These are phyloP conservation scores for Fukomys damarensis DNA, from an alignment of 2,113 vertebrate genomes.

Conservation along the genomic window DNA sequence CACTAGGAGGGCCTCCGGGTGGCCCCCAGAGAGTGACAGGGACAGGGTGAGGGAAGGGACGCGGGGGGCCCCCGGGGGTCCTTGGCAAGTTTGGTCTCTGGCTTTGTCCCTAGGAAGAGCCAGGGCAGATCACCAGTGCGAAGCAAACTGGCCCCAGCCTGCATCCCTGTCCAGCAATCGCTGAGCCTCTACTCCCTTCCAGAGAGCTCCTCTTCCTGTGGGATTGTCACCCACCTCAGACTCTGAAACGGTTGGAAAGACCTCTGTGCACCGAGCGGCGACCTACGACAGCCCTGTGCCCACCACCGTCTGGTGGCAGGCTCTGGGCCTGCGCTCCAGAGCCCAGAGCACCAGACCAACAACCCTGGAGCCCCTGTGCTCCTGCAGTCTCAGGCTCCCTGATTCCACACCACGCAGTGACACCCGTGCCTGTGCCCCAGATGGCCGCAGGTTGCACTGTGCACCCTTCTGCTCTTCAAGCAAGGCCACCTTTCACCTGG, in stretches of 20 bases:
- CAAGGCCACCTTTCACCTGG: neutral
- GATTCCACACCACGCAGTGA: rapidly evolving
- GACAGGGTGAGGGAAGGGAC: neutral
- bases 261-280: neutral
- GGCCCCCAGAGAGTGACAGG: neutral
- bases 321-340: neutral
- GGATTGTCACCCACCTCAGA: neutral
- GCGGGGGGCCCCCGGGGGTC: neutral
- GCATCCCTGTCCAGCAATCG: neutral
- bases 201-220: neutral
- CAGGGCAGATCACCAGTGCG: neutral
- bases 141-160: no score
- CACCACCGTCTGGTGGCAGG: no score
- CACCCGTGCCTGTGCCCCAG: neutral
- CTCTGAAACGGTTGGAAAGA: neutral
- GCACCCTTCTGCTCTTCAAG: neutral
- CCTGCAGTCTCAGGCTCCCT: neutral
- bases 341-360: neutral
- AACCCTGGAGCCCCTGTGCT: rapidly evolving
- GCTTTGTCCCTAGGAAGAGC: neutral
- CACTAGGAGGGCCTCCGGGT: neutral
- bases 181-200: neutral
- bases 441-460: neutral
- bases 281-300: no score
- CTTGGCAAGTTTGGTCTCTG: neutral